Percentiles rank a stretch among this genome's conserved stretches.
phyloP scores from a whole-genome alignment of 2,113 vertebrate species.

The Butorides virescens region DNA sequence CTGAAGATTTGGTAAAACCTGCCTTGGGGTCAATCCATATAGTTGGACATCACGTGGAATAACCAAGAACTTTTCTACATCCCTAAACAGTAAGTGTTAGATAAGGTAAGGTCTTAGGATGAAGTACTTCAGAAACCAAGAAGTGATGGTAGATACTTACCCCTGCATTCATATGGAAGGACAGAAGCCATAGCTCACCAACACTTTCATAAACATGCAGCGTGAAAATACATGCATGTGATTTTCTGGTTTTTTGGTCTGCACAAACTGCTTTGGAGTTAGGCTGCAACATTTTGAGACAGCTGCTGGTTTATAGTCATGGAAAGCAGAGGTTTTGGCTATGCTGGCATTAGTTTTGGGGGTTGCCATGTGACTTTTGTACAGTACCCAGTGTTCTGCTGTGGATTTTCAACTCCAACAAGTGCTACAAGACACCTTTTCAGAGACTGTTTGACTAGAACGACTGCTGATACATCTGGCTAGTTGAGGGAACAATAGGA shows the following conservation, averaged over 20 bases:
- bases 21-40: neutral
- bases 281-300: too few relatives aligned
- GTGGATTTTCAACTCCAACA: neutral
- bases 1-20: neutral
- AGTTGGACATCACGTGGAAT: accelerated
- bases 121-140: neutral
- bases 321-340: neutral
- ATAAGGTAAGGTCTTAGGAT: neutral
- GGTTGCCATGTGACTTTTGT: accelerated
- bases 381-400: accelerated
- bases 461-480: neutral
- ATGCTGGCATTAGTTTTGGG: neutral
- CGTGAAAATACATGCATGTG: accelerated
- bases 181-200: neutral
- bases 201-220: neutral
- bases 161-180: neutral
- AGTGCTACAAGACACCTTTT: neutral
- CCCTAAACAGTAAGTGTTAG: neutral
- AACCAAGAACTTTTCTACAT: neutral
- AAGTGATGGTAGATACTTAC: neutral
- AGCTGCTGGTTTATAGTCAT: neutral
- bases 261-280: neutral
- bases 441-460: neutral
- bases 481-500: neutral
- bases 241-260: neutral